Base-by-base conservation (phyloP, 2,888 invertebrate genomes). In the Trilocha varians region DNA sequence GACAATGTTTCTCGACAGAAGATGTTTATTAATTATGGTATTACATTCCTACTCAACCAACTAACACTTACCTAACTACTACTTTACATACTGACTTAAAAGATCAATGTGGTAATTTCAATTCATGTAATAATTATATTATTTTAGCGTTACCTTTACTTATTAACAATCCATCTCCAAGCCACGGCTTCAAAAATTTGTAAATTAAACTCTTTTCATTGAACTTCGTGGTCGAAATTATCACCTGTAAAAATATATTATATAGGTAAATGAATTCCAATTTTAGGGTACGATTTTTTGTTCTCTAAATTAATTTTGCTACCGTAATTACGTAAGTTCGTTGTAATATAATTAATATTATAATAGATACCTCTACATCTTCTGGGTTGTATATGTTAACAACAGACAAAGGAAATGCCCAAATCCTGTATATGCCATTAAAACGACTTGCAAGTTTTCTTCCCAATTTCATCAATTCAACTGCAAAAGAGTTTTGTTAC, bases 161-260 rank as follows among this genome's bases (percentile, higher is more conserved):
- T 4, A 82, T 62, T 2, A 89, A 67, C 1, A 89, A 57, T 11
- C 89, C 89, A n/a, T 84, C 78, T 8, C 82, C 78, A 15, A 89
- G 56, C 77, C 88, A 89, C 0, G 87, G 83, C 15, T 66, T 69
- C 2, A 88, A 46, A 41, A 87, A 71, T 0, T 59, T 56, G 50
- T 89, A 89, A 0, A 84, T 35, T 0, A 62, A 39, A 41, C 88
- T 79, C 64, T 91, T 90, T 1, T 83, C 78, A 36, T 84, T 77
- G 38, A 87, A 67, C 37, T 76, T 79, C 34, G 74, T 69, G 48
- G 74, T 85, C 41, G 84, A 86, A 35, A 88, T 64, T 14, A 90
- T 54, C 41, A 75, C 62, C 85, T 87, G 59, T 16, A 60, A 67
- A 53, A 16, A 13, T 2, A n/a, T n/a, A n/a, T n/a, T n/a, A n/a